A percentile compares a stretch with the other conserved stretches of the same genome.
phyloP scores from a whole-genome alignment of 1,140 invertebrate species.

The Psilanteris sp. region DNA sequence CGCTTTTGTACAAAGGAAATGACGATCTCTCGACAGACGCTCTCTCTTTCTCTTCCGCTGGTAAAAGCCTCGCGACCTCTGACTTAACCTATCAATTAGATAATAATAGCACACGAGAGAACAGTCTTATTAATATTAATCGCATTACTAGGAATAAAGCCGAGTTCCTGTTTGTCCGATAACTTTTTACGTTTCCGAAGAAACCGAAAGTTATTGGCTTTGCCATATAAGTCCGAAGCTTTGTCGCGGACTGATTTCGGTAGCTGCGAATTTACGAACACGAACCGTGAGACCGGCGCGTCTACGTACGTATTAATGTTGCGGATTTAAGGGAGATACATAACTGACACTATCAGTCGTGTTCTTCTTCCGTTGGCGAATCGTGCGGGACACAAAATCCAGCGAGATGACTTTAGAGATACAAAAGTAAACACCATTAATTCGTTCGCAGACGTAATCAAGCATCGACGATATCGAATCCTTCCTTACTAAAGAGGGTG shows the following conservation, averaged over 20 bases:
- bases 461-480: constrained; percentile 21
- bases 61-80: constrained; percentile 43
- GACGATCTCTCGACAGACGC: constrained; percentile 27
- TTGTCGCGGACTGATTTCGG: too few species aligned
- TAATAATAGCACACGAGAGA: constrained; percentile 47
- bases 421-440: constrained; percentile 67
- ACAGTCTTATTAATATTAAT: constrained; percentile 57
- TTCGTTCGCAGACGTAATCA: constrained; percentile 46
- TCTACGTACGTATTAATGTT: too few species aligned
- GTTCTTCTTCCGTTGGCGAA: too few species aligned
- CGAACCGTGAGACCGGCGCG: too few species aligned
- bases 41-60: constrained; percentile 39
- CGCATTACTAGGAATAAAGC: constrained; percentile 8
- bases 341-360: too few species aligned
- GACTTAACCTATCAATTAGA: constrained; percentile 62
- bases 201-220: too few species aligned
- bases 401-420: too few species aligned
- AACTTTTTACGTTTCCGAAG: constrained; percentile 6
- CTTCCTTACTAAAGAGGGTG: constrained; percentile 26
- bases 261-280: too few species aligned
- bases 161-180: background rate
- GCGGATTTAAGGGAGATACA: too few species aligned
- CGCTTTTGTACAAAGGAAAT: constrained; percentile 50
- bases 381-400: too few species aligned
- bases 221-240: too few species aligned